These are phyloP conservation scores for Lethenteron reissneri DNA, from an alignment of 2,113 vertebrate species.

Conservation along the genomic window DNA sequence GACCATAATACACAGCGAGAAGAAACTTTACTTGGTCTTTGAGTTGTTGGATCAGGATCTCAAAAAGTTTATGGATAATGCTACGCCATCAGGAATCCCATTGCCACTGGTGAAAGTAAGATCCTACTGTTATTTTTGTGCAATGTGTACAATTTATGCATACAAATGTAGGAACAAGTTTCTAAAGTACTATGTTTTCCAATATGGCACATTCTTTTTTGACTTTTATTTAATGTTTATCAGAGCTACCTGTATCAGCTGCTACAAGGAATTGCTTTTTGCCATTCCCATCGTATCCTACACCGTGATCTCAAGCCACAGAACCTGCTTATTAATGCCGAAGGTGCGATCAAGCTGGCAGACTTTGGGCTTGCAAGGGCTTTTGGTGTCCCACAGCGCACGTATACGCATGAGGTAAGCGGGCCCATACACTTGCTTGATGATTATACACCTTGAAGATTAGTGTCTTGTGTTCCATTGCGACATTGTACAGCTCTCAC, in stretches of 20 bases:
- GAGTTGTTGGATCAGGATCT: conserved; percentile 88
- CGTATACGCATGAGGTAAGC: conserved; percentile 72
- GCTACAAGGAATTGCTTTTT: conserved; percentile 77
- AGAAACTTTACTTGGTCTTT: conserved; percentile 89
- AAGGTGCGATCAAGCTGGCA: conserved; percentile 75
- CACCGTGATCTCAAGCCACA: conserved; percentile 82
- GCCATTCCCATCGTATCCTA: conserved; percentile 73
- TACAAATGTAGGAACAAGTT: no score
- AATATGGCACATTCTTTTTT: no score
- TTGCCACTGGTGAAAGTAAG: conserved; percentile 67
- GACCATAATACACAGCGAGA: conserved; percentile 87
- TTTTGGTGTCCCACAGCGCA: conserved; percentile 70
- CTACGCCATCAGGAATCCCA: conserved; percentile 51
- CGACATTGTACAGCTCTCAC: no score
- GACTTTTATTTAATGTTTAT: no score
- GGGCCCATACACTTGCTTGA: no score
- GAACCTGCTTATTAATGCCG: conserved; percentile 75
- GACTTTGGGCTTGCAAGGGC: conserved; percentile 82
- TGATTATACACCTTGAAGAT: no score
- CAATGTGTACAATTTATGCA: no score
- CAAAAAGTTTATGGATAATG: conserved; percentile 88
- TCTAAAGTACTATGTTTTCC: no score
- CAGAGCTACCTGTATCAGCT: conserved; percentile 87
- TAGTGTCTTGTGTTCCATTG: no score
- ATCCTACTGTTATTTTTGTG: no score